A percentile compares a stretch with the other conserved stretches of the same genome.
Evolutionary conservation across 2,113 vertebrate genomes (phyloP).

Genomic region (Eira barbara): DNA sequence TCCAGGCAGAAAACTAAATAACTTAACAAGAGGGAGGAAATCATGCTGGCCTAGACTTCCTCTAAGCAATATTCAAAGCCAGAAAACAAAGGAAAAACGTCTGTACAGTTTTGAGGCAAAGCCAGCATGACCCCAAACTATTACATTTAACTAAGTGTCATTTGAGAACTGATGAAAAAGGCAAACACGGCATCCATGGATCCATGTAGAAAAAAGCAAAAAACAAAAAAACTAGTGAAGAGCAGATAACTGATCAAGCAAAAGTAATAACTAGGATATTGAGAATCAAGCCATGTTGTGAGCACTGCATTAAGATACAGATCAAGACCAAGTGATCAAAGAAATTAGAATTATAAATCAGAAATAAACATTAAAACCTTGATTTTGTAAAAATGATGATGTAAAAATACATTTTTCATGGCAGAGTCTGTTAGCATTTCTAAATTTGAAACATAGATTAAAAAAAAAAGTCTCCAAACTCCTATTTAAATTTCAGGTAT

Average conservation of each 20-base stretch:
- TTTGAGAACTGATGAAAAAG: slow-evolving; percentile 20
- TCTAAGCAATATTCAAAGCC: slow-evolving; percentile 40
- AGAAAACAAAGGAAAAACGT: slow-evolving; percentile 28
- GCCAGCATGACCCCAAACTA: background rate
- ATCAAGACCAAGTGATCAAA: slow-evolving; percentile 20
- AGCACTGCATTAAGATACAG: slow-evolving; percentile 8
- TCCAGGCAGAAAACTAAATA: slow-evolving; percentile 20
- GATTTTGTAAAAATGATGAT: background rate
- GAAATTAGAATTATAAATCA: slow-evolving; percentile 19
- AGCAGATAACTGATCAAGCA: background rate
- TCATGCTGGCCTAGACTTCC: slow-evolving; percentile 6
- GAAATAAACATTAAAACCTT: slow-evolving; percentile 30
- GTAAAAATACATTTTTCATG: background rate
- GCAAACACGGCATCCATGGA: background rate
- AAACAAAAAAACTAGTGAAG: background rate
- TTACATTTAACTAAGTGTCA: background rate
- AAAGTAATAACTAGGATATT: background rate
- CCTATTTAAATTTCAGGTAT: slow-evolving; percentile 29
- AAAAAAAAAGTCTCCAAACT: background rate
- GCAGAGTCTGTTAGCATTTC: background rate
- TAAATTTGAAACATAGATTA: slow-evolving; percentile 26
- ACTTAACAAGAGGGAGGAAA: slow-evolving; percentile 18
- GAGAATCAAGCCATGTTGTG: background rate
- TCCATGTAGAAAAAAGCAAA: background rate
- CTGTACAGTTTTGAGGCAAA: slow-evolving; percentile 36